These are phyloP conservation scores for Trichoplusia ni DNA, from an alignment of 1,140 invertebrate genomes.

Conservation along the genomic window DNA sequence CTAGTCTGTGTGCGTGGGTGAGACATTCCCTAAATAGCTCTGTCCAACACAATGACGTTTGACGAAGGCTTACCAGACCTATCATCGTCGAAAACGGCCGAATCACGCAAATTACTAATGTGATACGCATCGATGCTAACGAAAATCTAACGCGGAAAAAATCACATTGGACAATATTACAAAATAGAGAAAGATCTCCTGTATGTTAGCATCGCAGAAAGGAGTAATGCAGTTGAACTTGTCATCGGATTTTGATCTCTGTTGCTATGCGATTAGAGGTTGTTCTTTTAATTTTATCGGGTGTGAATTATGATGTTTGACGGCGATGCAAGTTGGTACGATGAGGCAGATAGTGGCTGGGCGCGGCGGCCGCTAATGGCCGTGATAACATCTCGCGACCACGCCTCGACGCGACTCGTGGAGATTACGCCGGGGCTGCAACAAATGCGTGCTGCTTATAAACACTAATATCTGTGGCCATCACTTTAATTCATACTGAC, in stretches of 20 bases:
- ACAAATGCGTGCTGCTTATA: constrained; percentile 20
- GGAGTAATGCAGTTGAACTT: background rate
- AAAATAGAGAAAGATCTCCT: constrained; percentile 61
- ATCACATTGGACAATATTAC: constrained; percentile 55
- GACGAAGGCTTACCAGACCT: constrained; percentile 52
- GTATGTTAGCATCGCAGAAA: constrained; percentile 35
- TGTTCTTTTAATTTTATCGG: constrained; percentile 40
- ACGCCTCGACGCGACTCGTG: constrained; percentile 57
- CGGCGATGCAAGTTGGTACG: constrained; percentile 41
- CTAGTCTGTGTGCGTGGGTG: constrained; percentile 46
- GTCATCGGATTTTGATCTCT: background rate
- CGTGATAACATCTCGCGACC: constrained; percentile 73
- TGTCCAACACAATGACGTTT: constrained; percentile 61
- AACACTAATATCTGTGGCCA: constrained; percentile 27
- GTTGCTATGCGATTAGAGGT: background rate
- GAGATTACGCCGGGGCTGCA: constrained; percentile 4
- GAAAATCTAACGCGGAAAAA: constrained; percentile 67
- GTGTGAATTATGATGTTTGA: constrained; percentile 42
- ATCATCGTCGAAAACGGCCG: constrained; percentile 68
- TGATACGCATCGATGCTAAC: constrained; percentile 58
- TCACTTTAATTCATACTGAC: constrained; percentile 13
- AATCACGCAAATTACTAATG: constrained; percentile 70
- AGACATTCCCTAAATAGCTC: constrained; percentile 63
- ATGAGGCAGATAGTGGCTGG: constrained; percentile 71
- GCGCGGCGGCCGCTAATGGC: constrained; percentile 73